Evolutionary conservation across 2,113 vertebrate genomes (phyloP), one percentile per base, ranked within the genome.

Genomic region (Mungos mungo): DNA sequence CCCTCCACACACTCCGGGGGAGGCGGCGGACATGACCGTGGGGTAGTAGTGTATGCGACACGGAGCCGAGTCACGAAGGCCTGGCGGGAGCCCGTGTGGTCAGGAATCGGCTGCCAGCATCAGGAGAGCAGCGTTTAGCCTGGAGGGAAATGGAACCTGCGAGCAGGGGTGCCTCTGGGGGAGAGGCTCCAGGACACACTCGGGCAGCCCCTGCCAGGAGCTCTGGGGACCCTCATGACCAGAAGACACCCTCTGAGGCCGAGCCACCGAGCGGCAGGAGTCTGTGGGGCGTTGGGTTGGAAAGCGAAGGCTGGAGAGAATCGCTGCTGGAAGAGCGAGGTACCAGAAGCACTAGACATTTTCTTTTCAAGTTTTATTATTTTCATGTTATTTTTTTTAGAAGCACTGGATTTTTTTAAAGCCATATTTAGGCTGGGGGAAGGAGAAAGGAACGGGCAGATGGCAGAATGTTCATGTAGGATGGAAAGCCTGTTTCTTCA

Each of bases 371-470:
- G 29, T 76, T 41, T 57, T 57, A 60, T 60, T 19, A 16, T 16
- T 76, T 47, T 27, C 27, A 45, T 23, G 57, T 60, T 9, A 60
- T 25, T 60, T 45, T 77, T 45, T 47, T 47, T 47, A 77, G 74
- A 47, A 47, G 27, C 21, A 41, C 14, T 47, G 31, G 14, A 31
- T 45, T 45, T 27, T 85, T n/a, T 54, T 19, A 5, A 31, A 87
- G 74, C 88, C 41, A 1, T 47, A 16, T 86, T 93, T 85, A 71
- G 96, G 8, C 5, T 18, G 10, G 52, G 41, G 50, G 80, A 27
- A 65, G 25, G 50, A 80, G 71, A 90, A 71, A 52, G 86, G 94
- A 68, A 16, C 47, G 35, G 95, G 83, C 95, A 35, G 90, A 54
- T 86, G 92, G 96, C 0, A 0, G 2, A 0, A 1, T 27, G 52